A percentile compares a stretch with the other conserved stretches of the same genome.
phyloP scores from a whole-genome alignment of 2,888 invertebrate species.

The Habrosyne pyritoides region DNA sequence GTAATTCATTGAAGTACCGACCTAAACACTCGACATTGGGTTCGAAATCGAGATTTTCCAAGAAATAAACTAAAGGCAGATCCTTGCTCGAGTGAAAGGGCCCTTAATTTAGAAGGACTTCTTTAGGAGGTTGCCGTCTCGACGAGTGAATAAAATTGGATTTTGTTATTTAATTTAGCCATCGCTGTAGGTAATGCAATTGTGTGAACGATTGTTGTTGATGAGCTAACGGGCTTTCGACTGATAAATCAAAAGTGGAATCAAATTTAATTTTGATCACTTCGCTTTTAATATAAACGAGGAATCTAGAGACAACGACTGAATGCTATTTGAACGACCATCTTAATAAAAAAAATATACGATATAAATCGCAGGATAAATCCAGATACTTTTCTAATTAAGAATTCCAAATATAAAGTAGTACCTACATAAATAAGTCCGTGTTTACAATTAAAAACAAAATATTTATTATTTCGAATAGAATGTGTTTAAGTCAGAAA shows the following conservation, averaged over 20 bases:
- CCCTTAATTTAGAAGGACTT: slow-evolving; percentile 8
- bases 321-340: too few species aligned
- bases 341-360: not conserved
- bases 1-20: slow-evolving; percentile 12
- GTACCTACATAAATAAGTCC: too few species aligned
- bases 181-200: not conserved
- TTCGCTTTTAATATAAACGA: too few species aligned
- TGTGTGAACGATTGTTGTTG: not conserved
- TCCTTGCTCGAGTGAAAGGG: slow-evolving; percentile 16
- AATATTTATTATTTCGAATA: too few species aligned
- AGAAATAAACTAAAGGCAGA: slow-evolving; percentile 20
- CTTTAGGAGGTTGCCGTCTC: slow-evolving; percentile 12
- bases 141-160: slow-evolving; percentile 17
- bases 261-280: not conserved
- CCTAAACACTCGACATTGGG: slow-evolving; percentile 14
- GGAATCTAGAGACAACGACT: too few species aligned
- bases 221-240: not conserved
- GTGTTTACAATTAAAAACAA: too few species aligned
- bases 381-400: too few species aligned
- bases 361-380: too few species aligned
- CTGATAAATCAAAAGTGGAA: not conserved
- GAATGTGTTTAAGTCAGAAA: too few species aligned
- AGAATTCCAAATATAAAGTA: too few species aligned
- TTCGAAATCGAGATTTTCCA: slow-evolving; percentile 20
- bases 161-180: slow-evolving; percentile 11